Percentiles rank a stretch among this genome's conserved stretches.
Conservation (phyloP, 1,140 invertebrate genomes). For the Drosophila novamexicana region DNA sequence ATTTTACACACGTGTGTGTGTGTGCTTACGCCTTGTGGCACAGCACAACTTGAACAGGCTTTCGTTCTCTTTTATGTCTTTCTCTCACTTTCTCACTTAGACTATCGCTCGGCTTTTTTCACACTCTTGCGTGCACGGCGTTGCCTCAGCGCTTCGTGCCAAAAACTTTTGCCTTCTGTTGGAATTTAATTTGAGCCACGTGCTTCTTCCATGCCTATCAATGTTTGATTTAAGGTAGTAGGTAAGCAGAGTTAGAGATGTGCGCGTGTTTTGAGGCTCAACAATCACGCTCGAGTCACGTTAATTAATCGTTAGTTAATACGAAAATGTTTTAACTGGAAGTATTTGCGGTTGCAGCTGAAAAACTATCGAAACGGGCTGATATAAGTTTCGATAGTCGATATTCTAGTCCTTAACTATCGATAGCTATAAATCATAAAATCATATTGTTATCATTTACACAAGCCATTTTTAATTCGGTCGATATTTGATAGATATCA, state of each 20-base stretch:
- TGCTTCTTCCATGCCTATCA: slow-evolving; percentile 8
- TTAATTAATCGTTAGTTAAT: no score
- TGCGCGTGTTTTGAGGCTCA: neutral
- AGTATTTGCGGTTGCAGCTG: no score
- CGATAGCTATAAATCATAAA: no score
- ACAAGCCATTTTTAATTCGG: no score
- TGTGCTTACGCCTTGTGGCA: slow-evolving; percentile 37
- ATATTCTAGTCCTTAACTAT: no score
- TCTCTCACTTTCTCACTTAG: slow-evolving; percentile 14
- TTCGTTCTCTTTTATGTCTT: slow-evolving; percentile 13
- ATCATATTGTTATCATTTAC: no score
- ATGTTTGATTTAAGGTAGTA: slow-evolving; percentile 1
- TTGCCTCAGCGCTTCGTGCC: slow-evolving; percentile 13
- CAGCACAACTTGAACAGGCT: slow-evolving; percentile 27
- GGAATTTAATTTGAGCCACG: slow-evolving; percentile 67
- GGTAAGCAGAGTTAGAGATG: neutral
- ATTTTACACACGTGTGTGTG: slow-evolving; percentile 79
- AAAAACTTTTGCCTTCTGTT: slow-evolving; percentile 30
- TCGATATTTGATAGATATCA: no score
- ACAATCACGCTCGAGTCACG: neutral
- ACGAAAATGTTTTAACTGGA: no score
- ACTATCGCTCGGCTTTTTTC: neutral
- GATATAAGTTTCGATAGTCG: no score
- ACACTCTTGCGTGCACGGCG: slow-evolving; percentile 15
- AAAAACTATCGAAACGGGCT: no score